Evolutionary conservation across 2,113 vertebrate species (phyloP).

Genomic region (Maccullochella peelii): DNA sequence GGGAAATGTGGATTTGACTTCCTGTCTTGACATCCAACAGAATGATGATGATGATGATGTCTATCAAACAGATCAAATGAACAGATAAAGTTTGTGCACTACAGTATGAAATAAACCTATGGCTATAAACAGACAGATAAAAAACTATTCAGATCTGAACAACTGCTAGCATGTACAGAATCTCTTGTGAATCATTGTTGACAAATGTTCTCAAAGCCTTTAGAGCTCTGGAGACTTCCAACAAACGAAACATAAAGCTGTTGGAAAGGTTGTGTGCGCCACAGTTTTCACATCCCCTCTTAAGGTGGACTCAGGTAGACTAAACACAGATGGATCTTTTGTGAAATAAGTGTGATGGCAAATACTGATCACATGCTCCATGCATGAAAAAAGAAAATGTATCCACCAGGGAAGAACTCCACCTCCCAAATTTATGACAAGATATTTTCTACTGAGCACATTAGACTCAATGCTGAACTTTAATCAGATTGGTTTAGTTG

Average conservation of each 20-base stretch:
- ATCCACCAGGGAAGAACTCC: neutral
- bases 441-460: neutral
- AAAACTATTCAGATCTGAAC: constrained; percentile 46
- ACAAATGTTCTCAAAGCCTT: constrained; percentile 51
- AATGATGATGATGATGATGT: constrained; percentile 52
- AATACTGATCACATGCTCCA: neutral
- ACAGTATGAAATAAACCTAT: constrained; percentile 52
- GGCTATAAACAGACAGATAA: constrained; percentile 41
- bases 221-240: constrained; percentile 28
- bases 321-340: constrained; percentile 16
- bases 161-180: constrained; percentile 61
- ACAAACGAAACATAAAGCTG: constrained; percentile 36
- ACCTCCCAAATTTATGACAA: neutral
- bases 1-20: constrained; percentile 61
- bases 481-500: neutral
- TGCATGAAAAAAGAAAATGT: neutral
- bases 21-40: constrained; percentile 47
- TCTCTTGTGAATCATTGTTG: constrained; percentile 52
- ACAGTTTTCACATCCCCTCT: constrained; percentile 2
- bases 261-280: constrained; percentile 29
- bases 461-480: neutral
- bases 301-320: constrained; percentile 46
- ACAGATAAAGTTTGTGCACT: constrained; percentile 45
- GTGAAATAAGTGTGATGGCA: constrained; percentile 24
- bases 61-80: constrained; percentile 53